Evolutionary conservation across 2,113 vertebrate species (phyloP), one percentile per base, ranked within the genome.

Genomic region (Tiliqua scincoides): DNA sequence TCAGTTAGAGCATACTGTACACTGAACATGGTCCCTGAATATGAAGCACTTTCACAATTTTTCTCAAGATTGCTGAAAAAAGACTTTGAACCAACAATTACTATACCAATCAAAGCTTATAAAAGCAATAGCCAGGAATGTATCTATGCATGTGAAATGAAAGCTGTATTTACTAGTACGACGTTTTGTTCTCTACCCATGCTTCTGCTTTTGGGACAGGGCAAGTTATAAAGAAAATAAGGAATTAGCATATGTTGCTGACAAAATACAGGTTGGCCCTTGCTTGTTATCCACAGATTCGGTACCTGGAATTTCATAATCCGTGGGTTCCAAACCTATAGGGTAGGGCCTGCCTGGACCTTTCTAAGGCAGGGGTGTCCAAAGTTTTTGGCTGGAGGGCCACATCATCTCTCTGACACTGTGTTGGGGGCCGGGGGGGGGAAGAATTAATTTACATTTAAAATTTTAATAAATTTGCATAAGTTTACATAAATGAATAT

Each of bases 181-280:
- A 35, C 61, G n/a, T 48, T 52, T 27, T 73, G 14, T 80, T 73
- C 73, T 4, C 17, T 30, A 63, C 14, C 59, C 9, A 63, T 63
- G 68, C 11, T 9, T n/a, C 23, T 65, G 40, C 23, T 35, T 65
- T 84, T 73, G n/a, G 32, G 15, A 30, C 52, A 8, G n/a, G 32
- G 3, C 6, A 10, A 57, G 35, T 14, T 70, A 25, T 35, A 32
- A 4, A 70, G 35, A 70, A 70, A 70, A 81, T 67, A 30, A 48
- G 27, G 37, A 67, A 81, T 32, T 37, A 89, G 86, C 83, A 74
- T 1, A 92, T 77, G 62, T 94, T 94, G 94, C 92, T 94, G 92
- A 91, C 91, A 91, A 81, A 94, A 93, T 88, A n/a, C n/a, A n/a
- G n/a, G n/a, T n/a, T n/a, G n/a, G n/a, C n/a, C n/a, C n/a, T n/a